A percentile compares a stretch with the other conserved stretches of the same genome.
phyloP scores from a whole-genome alignment of 1,140 invertebrate species.

The Solen grandis region DNA sequence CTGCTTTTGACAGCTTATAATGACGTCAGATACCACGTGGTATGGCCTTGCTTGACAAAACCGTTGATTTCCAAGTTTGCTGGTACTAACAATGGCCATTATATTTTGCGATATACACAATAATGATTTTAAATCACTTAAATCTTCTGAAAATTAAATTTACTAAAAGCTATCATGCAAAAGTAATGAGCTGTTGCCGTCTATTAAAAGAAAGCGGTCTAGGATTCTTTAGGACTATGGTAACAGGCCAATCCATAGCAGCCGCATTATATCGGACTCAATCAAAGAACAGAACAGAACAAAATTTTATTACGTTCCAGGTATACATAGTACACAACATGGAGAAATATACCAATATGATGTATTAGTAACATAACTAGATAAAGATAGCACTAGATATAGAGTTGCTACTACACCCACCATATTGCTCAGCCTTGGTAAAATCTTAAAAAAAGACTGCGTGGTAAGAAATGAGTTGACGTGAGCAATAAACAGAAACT shows the following conservation, averaged over 20 bases:
- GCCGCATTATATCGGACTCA: too few species aligned
- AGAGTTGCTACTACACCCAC: slow-evolving; percentile 4
- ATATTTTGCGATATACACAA: background rate
- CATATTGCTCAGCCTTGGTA: background rate
- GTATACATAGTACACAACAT: too few species aligned
- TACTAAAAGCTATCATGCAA: background rate
- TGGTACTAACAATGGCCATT: background rate
- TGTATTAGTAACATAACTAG: too few species aligned
- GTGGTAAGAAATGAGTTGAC: background rate
- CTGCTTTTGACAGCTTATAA: too few species aligned
- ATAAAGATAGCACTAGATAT: too few species aligned
- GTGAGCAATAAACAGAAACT: background rate
- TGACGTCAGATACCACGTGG: too few species aligned
- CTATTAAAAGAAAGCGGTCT: slow-evolving; percentile 10
- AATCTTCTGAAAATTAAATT: slow-evolving; percentile 12
- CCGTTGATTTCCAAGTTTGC: slow-evolving; percentile 10
- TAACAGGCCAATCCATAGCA: background rate
- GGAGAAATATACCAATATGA: too few species aligned
- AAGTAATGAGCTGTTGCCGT: slow-evolving; percentile 1
- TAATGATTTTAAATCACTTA: slow-evolving; percentile 18
- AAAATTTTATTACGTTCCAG: too few species aligned
- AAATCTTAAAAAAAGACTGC: background rate
- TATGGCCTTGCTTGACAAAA: too few species aligned
- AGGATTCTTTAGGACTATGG: background rate
- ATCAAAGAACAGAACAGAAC: too few species aligned